Evolutionary conservation across 2,113 vertebrate genomes (phyloP).

Genomic region (Cottus gobio): DNA sequence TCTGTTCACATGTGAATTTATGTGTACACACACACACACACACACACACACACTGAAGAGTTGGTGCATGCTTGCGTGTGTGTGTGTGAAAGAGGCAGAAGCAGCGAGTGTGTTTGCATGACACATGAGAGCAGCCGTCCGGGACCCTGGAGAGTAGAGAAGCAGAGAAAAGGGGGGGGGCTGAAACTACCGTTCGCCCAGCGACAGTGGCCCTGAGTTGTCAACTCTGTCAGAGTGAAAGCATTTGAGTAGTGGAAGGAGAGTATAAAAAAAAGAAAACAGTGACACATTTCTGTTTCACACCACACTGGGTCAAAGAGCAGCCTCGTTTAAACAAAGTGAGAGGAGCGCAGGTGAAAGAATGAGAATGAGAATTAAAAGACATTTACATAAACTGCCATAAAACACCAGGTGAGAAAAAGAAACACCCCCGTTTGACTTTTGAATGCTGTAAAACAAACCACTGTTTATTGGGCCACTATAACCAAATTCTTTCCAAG

Average conservation of each 20-base stretch:
- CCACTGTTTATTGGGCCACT: not conserved
- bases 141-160: slow-evolving; percentile 44
- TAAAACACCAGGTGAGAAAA: slow-evolving; percentile 18
- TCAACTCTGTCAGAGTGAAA: slow-evolving; percentile 52
- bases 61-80: too few species aligned
- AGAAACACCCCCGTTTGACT: slow-evolving; percentile 13
- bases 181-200: slow-evolving; percentile 33
- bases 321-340: not conserved
- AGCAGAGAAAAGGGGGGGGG: slow-evolving; percentile 10
- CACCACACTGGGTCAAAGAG: slow-evolving; percentile 17
- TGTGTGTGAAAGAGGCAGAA: slow-evolving; percentile 8
- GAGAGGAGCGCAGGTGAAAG: not conserved
- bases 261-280: slow-evolving; percentile 7
- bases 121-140: slow-evolving; percentile 54
- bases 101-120: slow-evolving; percentile 33
- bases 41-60: too few species aligned
- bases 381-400: slow-evolving; percentile 50
- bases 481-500: not conserved
- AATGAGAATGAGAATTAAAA: slow-evolving; percentile 44
- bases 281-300: slow-evolving; percentile 50
- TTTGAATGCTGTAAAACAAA: not conserved
- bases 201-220: slow-evolving; percentile 56
- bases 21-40: not conserved
- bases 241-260: slow-evolving; percentile 7
- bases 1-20: slow-evolving; percentile 11